These are phyloP conservation scores for Lycodopsis pacificus DNA, from an alignment of 2,797 vertebrate genomes.

Conservation along the genomic window DNA sequence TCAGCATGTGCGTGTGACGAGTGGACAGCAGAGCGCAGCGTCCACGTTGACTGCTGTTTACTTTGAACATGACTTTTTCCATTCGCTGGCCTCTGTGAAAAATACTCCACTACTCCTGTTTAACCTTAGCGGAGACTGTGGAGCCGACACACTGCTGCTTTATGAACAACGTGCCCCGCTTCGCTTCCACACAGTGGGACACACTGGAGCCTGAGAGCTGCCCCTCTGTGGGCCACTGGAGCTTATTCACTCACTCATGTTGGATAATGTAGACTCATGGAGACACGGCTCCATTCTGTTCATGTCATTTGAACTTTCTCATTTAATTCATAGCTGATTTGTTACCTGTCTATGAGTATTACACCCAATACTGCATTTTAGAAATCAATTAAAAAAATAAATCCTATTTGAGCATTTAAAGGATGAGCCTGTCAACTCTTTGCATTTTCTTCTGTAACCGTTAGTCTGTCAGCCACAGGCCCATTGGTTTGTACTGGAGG, in stretches of 20 bases:
- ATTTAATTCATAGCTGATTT: neutral
- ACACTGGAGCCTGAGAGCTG: neutral
- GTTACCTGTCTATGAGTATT: neutral
- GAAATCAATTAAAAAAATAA: neutral
- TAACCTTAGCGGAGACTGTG: slow-evolving; percentile 53
- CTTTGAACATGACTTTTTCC: slow-evolving; percentile 60
- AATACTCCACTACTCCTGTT: slow-evolving; percentile 59
- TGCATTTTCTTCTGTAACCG: neutral
- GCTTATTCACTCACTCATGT: neutral
- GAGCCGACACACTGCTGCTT: slow-evolving; percentile 33
- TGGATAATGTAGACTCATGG: neutral
- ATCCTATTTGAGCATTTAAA: neutral
- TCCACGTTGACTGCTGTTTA: slow-evolving; percentile 41
- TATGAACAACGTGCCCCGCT: slow-evolving; percentile 14
- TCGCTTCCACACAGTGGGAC: neutral
- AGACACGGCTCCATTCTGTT: neutral
- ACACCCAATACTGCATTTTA: neutral
- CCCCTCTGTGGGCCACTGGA: neutral
- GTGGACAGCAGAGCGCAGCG: slow-evolving; percentile 28
- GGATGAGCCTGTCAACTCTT: neutral
- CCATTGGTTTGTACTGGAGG: neutral
- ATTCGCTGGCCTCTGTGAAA: slow-evolving; percentile 67
- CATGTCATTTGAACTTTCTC: neutral
- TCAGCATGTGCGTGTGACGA: slow-evolving; percentile 70
- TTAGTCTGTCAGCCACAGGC: too few relatives aligned